Base-by-base conservation (phyloP, 1,140 invertebrate genomes). In the Tribolium madens region DNA sequence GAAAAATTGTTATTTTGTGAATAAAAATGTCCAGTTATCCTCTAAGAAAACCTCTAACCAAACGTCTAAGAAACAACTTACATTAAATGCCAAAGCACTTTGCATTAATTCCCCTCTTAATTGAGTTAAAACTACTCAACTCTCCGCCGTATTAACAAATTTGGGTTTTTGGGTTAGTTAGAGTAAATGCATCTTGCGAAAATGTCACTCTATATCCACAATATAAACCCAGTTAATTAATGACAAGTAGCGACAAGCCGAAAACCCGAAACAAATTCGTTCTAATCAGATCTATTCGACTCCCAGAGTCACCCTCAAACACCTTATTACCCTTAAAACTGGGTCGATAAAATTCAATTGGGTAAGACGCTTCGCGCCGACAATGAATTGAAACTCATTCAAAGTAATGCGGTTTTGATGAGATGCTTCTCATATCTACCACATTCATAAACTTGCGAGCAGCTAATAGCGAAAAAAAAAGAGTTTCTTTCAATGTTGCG, bases 331-430 rank as follows among this genome's bases (percentile, higher is more conserved):
- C 15, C 15, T 21, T 57, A 10, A 57, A 57, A 57, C 0, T 57
- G 52, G 52, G 17, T 57, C 52, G 52, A 57, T 57, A 57, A 18
- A 57, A 57, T 57, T 18, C 52, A 57, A 57, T 57, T 57, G 15
- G 52, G 52, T 57, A 57, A 57, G 52, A 57, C 52, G 52, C 52
- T n/a, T 17, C 13, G 13, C 15, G 9, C 52, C 52, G 14, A 57
- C 52, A 57, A 57, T 57, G 52, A 57, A 57, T 57, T 57, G 52
- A 57, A 57, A 57, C 52, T 57, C 52, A 57, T 57, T 57, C 17
- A 7, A 21, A 17, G 52, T 57, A 57, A 57, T 57, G 52, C 52
- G 52, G 52, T 57, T 57, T 57, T 57, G 52, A 57, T 57, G 52
- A 57, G 52, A 7, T 17, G 7, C 17, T 17, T 57, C 52, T 57